Percentiles rank a stretch among this genome's conserved stretches.
Conservation (phyloP, 2,113 vertebrate species). For the Cichladusa arquata region DNA sequence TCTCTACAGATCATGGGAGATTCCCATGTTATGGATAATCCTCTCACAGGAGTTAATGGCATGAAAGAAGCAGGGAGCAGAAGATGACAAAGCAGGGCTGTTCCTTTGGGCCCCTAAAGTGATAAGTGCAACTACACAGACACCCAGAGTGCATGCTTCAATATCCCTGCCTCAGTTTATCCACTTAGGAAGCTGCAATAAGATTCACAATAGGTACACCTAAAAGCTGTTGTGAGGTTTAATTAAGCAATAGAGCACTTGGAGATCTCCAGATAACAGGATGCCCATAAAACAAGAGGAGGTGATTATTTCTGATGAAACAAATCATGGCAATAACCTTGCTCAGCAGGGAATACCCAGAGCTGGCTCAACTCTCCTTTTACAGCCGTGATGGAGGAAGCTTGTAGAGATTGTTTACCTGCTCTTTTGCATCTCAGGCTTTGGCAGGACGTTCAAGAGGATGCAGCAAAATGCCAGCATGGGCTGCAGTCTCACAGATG, state of each 20-base stretch:
- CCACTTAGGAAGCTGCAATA: not conserved
- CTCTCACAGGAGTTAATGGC: not conserved
- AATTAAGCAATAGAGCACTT: constrained; percentile 32
- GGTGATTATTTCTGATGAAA: constrained; percentile 18
- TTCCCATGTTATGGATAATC: fast-evolving
- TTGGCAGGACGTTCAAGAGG: not conserved
- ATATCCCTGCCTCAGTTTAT: not conserved
- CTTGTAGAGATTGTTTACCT: not conserved
- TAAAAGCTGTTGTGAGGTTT: not conserved
- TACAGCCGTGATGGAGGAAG: not conserved
- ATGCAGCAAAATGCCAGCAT: not conserved
- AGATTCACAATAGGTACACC: not conserved
- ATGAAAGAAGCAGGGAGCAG: not conserved
- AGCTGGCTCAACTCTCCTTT: not conserved
- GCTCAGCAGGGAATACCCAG: constrained; percentile 7
- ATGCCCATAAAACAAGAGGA: not conserved
- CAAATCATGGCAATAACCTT: not conserved
- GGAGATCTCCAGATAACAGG: constrained; percentile 30
- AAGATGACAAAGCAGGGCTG: not conserved
- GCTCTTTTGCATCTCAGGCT: not conserved
- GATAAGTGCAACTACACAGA: not conserved
- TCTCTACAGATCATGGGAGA: not conserved
- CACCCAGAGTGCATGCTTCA: not conserved
- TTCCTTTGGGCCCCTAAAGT: not conserved
- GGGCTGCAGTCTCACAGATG: not conserved